Evolutionary conservation across 2,888 invertebrate species (phyloP), one percentile per base, ranked within the genome.

Genomic region (Nomada ferruginata): DNA sequence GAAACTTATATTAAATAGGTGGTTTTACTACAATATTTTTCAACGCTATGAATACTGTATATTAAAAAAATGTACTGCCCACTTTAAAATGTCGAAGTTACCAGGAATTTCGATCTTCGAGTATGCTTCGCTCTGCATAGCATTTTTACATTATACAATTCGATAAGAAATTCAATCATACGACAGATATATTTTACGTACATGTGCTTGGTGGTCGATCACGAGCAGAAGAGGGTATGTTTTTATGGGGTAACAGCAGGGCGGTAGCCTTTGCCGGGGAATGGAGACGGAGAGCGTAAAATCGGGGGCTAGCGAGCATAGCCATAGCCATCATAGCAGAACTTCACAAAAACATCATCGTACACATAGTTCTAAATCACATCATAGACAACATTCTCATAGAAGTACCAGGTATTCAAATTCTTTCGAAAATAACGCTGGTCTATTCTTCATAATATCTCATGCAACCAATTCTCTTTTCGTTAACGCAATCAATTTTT

Each of bases 211-310:
- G 65, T 60, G 75, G 76, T 76, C 18, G 13, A 47, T 59, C 66
- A 83, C 79, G 75, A 59, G 73, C 70, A 76, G 82, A 80, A 78
- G 71, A 83, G 90, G 92, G 91, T 89, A 93, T 92, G 92, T 85
- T 90, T 86, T 87, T 92, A 90, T 92, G 89, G 94, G 94, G 94
- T 94, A 94, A 94, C 93, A 94, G 94, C 91, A 94, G 93, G 91
- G 94, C 94, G 89, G 92, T 94, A 89, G 90, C 91, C 91, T 90
- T 87, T 88, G 89, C 89, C 84, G 90, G 94, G 95, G 94, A 94
- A 98, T 98, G 98, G 98, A 98, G 95, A 98, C 97, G 91, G 98
- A 98, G 95, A 98, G 98, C 90, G 97, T 98, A 91, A 96, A 98
- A 93, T 98, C 98, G 75, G 95, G 95, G 87, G 94, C 95, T 91